These are phyloP conservation scores for Philypnodon macrostomus DNA, from an alignment of 2,797 vertebrate genomes.

Conservation along the genomic window DNA sequence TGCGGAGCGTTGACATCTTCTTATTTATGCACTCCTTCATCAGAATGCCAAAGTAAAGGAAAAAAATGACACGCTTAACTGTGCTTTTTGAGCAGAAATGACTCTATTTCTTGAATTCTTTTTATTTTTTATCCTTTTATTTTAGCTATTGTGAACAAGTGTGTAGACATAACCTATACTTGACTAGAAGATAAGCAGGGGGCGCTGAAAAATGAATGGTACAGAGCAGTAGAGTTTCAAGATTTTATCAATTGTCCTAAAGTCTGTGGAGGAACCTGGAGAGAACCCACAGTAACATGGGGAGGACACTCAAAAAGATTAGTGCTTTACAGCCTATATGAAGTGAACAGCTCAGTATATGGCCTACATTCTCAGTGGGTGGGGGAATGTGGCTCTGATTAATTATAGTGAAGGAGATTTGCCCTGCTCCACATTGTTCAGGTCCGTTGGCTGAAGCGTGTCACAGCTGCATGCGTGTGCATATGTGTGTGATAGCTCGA, in stretches of 20 bases:
- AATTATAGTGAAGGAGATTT: slow-evolving; percentile 67
- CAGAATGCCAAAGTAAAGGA: slow-evolving; percentile 58
- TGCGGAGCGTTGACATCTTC: slow-evolving; percentile 55
- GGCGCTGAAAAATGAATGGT: no score
- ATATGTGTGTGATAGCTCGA: slow-evolving; percentile 38
- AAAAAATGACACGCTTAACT: slow-evolving; percentile 72
- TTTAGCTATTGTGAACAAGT: neutral
- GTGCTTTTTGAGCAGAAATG: slow-evolving; percentile 75
- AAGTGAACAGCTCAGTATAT: slow-evolving; percentile 20
- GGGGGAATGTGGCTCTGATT: slow-evolving; percentile 53
- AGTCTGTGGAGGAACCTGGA: no score
- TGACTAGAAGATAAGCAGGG: no score
- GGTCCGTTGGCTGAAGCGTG: slow-evolving; percentile 46
- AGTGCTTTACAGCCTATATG: no score
- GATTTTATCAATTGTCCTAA: no score
- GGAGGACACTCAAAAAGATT: no score
- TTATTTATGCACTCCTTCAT: slow-evolving; percentile 77
- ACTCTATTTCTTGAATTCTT: slow-evolving; percentile 60
- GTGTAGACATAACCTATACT: no score
- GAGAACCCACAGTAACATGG: no score
- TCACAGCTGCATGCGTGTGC: slow-evolving; percentile 35
- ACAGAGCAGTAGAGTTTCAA: no score
- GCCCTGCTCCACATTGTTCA: slow-evolving; percentile 55
- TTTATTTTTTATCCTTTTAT: slow-evolving; percentile 29
- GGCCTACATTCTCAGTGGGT: slow-evolving; percentile 27